Base-by-base conservation (phyloP, 1,140 invertebrate genomes). In the Lerema accius region DNA sequence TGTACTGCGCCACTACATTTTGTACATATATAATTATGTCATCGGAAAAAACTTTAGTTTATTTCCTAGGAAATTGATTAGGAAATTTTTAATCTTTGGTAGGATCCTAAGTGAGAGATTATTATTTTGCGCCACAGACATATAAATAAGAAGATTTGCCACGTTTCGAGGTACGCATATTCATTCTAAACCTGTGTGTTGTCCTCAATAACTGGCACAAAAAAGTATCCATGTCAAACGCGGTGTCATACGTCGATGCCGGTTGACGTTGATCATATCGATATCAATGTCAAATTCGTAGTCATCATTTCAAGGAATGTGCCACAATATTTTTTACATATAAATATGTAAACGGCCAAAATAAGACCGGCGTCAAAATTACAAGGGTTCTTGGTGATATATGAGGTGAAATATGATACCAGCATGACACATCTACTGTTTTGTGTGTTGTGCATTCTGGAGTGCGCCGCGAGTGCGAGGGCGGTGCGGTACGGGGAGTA, bases 221-320 rank as follows among this genome's bases (percentile, higher is more conserved):
- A 32, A 49, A 26, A 19, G 42, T 65, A 64, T 70, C 63, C 76
- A 73, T 80, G 82, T 87, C 83, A 87, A 87, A 87, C 80, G 85
- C 63, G 56, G 79, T 83, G 84, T 87, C 72, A 73, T 40, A 65
- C 23, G 6, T 3, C 3, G 23, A 3, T 23, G 23, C 6, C 6
- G 23, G 6, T 23, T 2, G 23, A 3, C 6, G 6, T 23, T 23
- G 23, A 3, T 23, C 6, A 32, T 32, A 32, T 32, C 7, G 3
- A 45, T 65, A 65, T 71, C 63, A 77, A 71, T 82, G 82, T 88
- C 83, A 88, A 88, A 87, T 82, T 87, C 64, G 58, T 80, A 84
- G 85, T 88, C 73, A 73, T 42, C 65, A 68, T 61, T 71, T 73
- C 59, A 45, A 62, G 55, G 80, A 85, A 73, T 74, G 81, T 86